phyloP scores from a whole-genome alignment of 2,113 vertebrate genomes.

The Dipodomys spectabilis region DNA sequence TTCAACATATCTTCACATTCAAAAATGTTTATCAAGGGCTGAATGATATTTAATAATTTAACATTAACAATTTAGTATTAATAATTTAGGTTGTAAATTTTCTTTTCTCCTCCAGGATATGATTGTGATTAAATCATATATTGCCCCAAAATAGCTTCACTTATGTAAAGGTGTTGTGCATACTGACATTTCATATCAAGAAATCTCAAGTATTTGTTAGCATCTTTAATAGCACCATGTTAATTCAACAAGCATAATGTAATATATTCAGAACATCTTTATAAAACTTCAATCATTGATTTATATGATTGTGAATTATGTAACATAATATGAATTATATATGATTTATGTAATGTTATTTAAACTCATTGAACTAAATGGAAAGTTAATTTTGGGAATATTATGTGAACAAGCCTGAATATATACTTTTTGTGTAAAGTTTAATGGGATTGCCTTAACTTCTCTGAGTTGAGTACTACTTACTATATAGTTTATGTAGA shows the following conservation, averaged over 20 bases:
- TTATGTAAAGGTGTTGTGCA: neutral
- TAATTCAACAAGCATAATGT: neutral
- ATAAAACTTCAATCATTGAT: too few relatives aligned
- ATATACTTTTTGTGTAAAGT: neutral
- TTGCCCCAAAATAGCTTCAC: fast-evolving
- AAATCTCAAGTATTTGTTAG: neutral
- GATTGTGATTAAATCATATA: neutral
- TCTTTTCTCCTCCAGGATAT: neutral
- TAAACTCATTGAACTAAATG: neutral
- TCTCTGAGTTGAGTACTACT: neutral
- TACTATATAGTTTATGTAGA: neutral
- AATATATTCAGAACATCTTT: too few relatives aligned
- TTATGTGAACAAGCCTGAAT: neutral
- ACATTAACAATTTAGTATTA: too few relatives aligned
- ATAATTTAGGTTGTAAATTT: too few relatives aligned
- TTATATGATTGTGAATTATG: neutral
- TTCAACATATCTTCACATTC: neutral
- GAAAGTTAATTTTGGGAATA: neutral
- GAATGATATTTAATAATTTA: neutral
- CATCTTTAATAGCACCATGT: neutral
- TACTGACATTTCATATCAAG: neutral
- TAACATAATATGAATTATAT: neutral
- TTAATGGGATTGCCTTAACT: neutral
- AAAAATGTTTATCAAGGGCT: neutral
- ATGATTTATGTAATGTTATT: neutral